These are phyloP conservation scores for Andrena dorsata DNA, from an alignment of 2,888 invertebrate species.

Conservation along the genomic window DNA sequence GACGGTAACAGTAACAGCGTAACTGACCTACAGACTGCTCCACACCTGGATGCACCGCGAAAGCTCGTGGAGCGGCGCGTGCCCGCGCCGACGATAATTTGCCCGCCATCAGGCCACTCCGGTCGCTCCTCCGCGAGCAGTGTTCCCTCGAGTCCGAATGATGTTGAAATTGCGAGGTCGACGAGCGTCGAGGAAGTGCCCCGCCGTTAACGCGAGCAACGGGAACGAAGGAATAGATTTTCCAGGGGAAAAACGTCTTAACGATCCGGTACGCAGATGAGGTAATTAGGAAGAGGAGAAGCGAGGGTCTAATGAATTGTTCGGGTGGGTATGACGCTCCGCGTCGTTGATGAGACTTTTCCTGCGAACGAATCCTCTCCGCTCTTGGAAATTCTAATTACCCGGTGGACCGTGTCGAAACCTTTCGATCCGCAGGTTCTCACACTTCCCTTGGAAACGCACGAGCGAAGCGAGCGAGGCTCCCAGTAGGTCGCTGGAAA, in stretches of 20 bases:
- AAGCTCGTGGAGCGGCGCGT: conserved; percentile 40
- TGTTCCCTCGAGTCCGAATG: neutral
- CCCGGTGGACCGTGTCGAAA: conserved; percentile 64
- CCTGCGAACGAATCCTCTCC: conserved; percentile 1
- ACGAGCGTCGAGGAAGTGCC: neutral
- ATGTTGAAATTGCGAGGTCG: neutral
- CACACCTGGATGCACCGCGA: conserved; percentile 64
- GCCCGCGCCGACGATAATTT: conserved; percentile 10
- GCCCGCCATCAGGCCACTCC: conserved; percentile 10
- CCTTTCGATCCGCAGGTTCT: conserved; percentile 64
- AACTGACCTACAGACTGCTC: conserved; percentile 76
- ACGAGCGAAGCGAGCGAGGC: conserved; percentile 43
- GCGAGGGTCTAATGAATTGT: neutral
- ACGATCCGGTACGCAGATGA: neutral
- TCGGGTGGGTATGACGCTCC: neutral
- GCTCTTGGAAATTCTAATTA: conserved; percentile 63
- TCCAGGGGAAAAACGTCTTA: neutral
- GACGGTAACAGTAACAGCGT: conserved; percentile 80
- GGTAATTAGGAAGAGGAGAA: conserved; percentile 1
- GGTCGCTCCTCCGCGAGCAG: neutral
- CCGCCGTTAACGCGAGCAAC: conserved; percentile 2
- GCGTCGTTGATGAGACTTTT: neutral
- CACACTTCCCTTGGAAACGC: conserved; percentile 53
- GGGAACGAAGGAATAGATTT: neutral
- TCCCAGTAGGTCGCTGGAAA: conserved; percentile 57